These are phyloP conservation scores for Acropora tenuis DNA, from an alignment of 64 coral and sea anemone species.

Conservation along the genomic window DNA sequence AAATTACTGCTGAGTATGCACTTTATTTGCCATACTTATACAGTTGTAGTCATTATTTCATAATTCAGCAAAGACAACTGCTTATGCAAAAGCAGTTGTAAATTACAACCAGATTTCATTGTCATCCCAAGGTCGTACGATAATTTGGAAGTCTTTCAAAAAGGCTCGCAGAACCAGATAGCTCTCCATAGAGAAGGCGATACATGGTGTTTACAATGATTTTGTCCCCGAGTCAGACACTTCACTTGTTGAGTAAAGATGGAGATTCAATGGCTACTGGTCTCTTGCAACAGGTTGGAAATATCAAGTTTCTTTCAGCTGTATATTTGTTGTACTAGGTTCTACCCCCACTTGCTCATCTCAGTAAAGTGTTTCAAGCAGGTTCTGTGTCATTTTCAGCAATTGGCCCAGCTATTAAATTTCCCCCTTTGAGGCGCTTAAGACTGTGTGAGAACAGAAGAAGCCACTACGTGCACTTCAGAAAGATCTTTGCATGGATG, in stretches of 20 bases:
- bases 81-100: constrained; percentile 8
- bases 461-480: too few species aligned
- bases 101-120: too few species aligned
- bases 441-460: too few species aligned
- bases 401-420: background rate
- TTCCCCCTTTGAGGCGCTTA: too few species aligned
- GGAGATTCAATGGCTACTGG: background rate
- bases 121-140: too few species aligned
- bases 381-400: background rate
- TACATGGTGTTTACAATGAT: constrained; percentile 58
- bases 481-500: too few species aligned
- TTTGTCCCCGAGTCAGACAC: background rate
- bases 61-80: background rate
- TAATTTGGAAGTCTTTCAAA: too few species aligned
- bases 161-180: too few species aligned
- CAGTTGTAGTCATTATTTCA: background rate
- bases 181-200: constrained; percentile 53
- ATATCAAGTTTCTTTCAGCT: constrained; percentile 26
- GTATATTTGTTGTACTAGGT: background rate
- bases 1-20: background rate
- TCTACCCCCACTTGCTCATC: background rate
- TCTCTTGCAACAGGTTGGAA: constrained; percentile 15
- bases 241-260: too few species aligned
- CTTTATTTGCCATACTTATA: background rate
- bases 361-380: background rate